Base-by-base conservation (phyloP, 2,888 invertebrate genomes). In the Gryllus longicercus region DNA sequence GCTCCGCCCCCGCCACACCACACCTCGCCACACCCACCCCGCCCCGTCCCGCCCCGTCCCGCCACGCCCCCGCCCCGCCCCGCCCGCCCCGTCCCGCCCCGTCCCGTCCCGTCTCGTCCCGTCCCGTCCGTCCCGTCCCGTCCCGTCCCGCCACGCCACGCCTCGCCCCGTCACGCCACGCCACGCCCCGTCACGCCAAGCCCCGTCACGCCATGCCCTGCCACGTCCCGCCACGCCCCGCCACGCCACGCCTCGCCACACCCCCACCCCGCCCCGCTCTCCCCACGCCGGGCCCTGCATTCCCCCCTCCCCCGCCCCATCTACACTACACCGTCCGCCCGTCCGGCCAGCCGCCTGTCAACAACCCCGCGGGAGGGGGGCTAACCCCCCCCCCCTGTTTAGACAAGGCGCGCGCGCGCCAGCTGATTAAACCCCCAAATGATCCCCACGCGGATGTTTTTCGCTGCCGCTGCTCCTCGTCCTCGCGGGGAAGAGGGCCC, bases 341-440 rank as follows among this genome's bases (percentile, higher is more conserved):
- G 38, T 8, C 38, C 63, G 63, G 16, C 14, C 63, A 18, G 63
- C 18, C 16, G 63, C 16, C 63, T 63, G 63, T 63, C 63, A 63
- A 63, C 63, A 63, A 1, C 63, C 8, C 38, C 14, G 63, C n/a
- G 63, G n/a, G 16, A 63, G n/a, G 63, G 63, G 63, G 63, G 63
- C 63, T 63, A 63, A 63, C 12, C 63, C 63, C 63, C 63, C 63
- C 63, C 12, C 16, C 63, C 63, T 63, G 63, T 63, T 63, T 63
- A 63, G 63, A 63, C 63, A 63, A 63, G 63, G 51, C 11, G 63
- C 63, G 63, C 14, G 63, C 63, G 63, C 63, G 63, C 16, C 63
- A 63, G 63, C 63, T 63, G 63, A 14, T 63, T 63, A 63, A 63
- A 63, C 63, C 63, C 38, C 63, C 63, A 63, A 63, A 63, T 63